Conservation (phyloP, 2,888 invertebrate genomes). For the Latheticus oryzae region DNA sequence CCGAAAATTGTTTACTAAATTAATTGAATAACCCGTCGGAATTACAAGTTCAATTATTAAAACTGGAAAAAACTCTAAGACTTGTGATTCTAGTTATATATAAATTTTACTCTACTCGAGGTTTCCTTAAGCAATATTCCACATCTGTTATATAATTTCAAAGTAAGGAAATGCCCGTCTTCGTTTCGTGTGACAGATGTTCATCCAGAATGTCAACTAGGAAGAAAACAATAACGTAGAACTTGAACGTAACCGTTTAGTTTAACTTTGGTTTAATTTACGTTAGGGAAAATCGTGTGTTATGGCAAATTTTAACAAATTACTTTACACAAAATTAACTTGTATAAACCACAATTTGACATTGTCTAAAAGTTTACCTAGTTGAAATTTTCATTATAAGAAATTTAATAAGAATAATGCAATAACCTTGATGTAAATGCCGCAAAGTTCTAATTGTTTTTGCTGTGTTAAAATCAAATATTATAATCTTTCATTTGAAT, state of each 20-base stretch:
- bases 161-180: slow-evolving; percentile 48
- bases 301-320: slow-evolving; percentile 26
- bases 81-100: slow-evolving; percentile 13
- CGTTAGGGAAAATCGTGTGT: slow-evolving; percentile 23
- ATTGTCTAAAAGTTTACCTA: too few relatives aligned
- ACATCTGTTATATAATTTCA: slow-evolving; percentile 51
- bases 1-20: slow-evolving; percentile 30
- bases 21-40: too few relatives aligned
- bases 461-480: too few relatives aligned
- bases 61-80: slow-evolving; percentile 5
- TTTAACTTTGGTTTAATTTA: slow-evolving; percentile 34
- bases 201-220: slow-evolving; percentile 50
- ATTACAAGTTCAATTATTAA: slow-evolving; percentile 22
- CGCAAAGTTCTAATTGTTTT: too few relatives aligned
- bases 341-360: slow-evolving; percentile 19
- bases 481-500: too few relatives aligned
- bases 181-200: slow-evolving; percentile 50
- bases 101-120: slow-evolving; percentile 24
- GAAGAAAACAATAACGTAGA: slow-evolving; percentile 49
- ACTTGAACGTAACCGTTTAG: slow-evolving; percentile 35
- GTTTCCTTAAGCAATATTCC: slow-evolving; percentile 45
- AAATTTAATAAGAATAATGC: too few relatives aligned
- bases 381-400: too few relatives aligned
- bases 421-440: too few relatives aligned
- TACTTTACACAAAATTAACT: slow-evolving; percentile 32